Percentiles rank a stretch among this genome's conserved stretches.
These are phyloP conservation scores for Andrena praecox DNA, from an alignment of 2,888 invertebrate species.

Conservation along the genomic window DNA sequence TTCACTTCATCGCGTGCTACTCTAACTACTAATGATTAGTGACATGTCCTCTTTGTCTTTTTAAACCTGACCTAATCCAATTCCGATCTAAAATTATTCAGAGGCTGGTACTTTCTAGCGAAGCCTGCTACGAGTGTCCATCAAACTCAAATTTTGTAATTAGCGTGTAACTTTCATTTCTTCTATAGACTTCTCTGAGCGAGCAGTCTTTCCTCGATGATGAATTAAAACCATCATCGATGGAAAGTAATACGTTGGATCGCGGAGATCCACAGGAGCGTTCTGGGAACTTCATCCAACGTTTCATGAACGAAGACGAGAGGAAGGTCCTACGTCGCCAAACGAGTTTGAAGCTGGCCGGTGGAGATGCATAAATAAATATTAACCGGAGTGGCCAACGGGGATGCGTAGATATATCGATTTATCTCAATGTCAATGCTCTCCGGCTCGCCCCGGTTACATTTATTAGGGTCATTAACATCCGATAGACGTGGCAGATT, in stretches of 20 bases:
- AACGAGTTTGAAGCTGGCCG: constrained; percentile 78
- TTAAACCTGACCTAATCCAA: too few species aligned
- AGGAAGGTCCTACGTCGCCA: constrained; percentile 76
- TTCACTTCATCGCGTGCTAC: constrained; percentile 5
- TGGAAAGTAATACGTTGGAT: background rate
- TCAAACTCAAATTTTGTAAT: too few species aligned
- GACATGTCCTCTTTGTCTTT: background rate
- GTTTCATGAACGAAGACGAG: constrained; percentile 70
- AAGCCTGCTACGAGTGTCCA: too few species aligned
- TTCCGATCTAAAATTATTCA: too few species aligned
- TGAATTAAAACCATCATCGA: background rate
- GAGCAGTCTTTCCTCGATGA: background rate
- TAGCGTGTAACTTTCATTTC: too few species aligned
- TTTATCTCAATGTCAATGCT: constrained; percentile 81
- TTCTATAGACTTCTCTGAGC: too few species aligned
- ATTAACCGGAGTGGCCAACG: constrained; percentile 78
- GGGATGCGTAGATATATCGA: constrained; percentile 78
- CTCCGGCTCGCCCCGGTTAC: constrained; percentile 76
- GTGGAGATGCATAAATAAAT: constrained; percentile 81
- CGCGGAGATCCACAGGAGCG: constrained; percentile 9
- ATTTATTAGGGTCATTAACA: constrained; percentile 82
- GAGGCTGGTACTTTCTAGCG: too few species aligned
- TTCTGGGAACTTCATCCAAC: constrained; percentile 59
- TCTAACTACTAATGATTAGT: background rate
- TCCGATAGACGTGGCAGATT: constrained; percentile 73